A percentile compares a stretch with the other conserved stretches of the same genome.
Evolutionary conservation across 1,140 invertebrate genomes (phyloP).

Genomic region (Neodiprion pinetum): DNA sequence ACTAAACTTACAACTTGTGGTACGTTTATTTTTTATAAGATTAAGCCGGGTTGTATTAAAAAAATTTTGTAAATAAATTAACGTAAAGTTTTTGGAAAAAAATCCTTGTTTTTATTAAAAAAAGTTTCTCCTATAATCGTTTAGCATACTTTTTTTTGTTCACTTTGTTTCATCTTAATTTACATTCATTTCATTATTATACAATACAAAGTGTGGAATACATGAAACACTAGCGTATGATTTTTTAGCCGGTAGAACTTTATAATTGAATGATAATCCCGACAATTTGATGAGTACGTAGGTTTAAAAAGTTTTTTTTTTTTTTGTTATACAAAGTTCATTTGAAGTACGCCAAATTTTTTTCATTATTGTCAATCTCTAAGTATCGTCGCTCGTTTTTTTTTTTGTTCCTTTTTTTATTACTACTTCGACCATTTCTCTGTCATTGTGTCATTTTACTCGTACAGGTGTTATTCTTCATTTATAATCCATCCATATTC

Average conservation of each 20-base stretch:
- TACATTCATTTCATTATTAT: conserved; percentile 40
- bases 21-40: neutral
- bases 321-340: neutral
- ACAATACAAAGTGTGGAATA: conserved; percentile 45
- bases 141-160: conserved; percentile 31
- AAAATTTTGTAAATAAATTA: neutral
- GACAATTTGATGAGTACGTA: neutral
- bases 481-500: neutral
- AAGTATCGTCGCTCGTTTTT: neutral
- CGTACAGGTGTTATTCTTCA: neutral
- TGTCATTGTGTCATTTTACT: neutral
- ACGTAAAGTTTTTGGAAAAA: conserved; percentile 29
- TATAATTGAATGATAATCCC: neutral
- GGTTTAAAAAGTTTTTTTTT: neutral
- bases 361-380: conserved; percentile 2
- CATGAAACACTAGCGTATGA: conserved; percentile 27
- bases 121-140: conserved; percentile 40
- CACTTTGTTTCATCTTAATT: conserved; percentile 26
- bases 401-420: neutral
- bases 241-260: conserved; percentile 1
- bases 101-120: conserved; percentile 45
- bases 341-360: neutral
- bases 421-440: too few species aligned
- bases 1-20: too few species aligned
- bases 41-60: too few species aligned